Evolutionary conservation across 2,888 invertebrate genomes (phyloP).

Genomic region (Euplexia lucipara): DNA sequence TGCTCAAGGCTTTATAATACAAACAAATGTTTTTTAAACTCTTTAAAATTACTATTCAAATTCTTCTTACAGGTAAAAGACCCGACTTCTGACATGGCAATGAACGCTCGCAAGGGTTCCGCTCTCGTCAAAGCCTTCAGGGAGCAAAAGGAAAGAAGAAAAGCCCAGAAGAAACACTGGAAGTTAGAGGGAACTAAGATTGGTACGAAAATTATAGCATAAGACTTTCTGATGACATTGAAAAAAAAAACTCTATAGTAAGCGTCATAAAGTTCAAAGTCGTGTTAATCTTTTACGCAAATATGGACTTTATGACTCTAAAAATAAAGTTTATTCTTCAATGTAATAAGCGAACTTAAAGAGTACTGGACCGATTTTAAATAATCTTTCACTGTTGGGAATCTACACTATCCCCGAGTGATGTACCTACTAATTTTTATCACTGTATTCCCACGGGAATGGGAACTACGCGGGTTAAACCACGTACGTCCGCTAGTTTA

Average conservation of each 20-base stretch:
- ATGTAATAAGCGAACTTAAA: background rate
- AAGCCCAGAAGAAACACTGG: conserved; percentile 99
- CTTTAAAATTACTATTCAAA: too few species aligned
- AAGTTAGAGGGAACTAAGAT: conserved; percentile 98
- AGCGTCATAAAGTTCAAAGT: background rate
- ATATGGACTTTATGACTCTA: too few species aligned
- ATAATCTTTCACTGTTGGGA: too few species aligned
- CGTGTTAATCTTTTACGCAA: background rate
- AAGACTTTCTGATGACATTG: background rate
- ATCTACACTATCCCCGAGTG: too few species aligned
- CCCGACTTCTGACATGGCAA: conserved; percentile 99
- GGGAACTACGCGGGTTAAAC: too few species aligned
- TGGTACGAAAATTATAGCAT: conserved; percentile 84
- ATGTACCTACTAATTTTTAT: too few species aligned
- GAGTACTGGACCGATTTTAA: too few species aligned
- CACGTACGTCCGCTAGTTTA: too few species aligned
- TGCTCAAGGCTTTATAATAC: too few species aligned
- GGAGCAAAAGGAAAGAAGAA: conserved; percentile 98
- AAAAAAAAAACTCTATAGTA: background rate
- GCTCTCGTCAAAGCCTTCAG: conserved; percentile 97
- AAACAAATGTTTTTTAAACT: too few species aligned
- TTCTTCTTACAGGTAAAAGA: conserved; percentile 92
- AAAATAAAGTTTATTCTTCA: background rate
- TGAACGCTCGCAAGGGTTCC: conserved; percentile 98
- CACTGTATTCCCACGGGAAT: too few species aligned